Conservation (phyloP, 2,113 vertebrate genomes). For the Nibea albiflora region DNA sequence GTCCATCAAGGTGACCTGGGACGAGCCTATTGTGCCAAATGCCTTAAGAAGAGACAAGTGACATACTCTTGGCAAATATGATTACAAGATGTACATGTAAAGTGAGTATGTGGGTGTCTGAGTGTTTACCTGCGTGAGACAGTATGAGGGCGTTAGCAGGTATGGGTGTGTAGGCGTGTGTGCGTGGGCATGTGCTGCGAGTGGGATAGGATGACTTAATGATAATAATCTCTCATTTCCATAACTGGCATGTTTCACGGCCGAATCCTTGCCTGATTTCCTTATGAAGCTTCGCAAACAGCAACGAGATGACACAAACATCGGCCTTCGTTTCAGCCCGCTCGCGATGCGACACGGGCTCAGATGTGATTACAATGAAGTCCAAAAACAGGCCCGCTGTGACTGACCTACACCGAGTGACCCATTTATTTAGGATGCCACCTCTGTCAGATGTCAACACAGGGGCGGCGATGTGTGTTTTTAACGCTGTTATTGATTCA, state of each 20-base stretch:
- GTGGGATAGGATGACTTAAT: slow-evolving; percentile 11
- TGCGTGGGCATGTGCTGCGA: slow-evolving; percentile 1
- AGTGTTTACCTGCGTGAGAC: slow-evolving; percentile 55
- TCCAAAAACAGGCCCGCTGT: background rate
- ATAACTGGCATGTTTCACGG: slow-evolving; percentile 23
- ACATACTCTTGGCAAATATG: slow-evolving; percentile 4
- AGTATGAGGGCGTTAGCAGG: slow-evolving; percentile 38
- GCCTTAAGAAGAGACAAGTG: background rate
- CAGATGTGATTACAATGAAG: background rate
- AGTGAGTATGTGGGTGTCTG: slow-evolving; percentile 20
- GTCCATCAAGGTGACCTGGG: slow-evolving; percentile 35
- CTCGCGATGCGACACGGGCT: background rate
- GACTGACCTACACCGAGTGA: background rate
- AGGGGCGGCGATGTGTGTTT: slow-evolving; percentile 25
- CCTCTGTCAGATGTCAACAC: slow-evolving; percentile 35
- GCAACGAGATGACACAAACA: slow-evolving; percentile 10
- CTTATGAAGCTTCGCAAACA: slow-evolving; percentile 53
- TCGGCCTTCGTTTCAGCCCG: background rate
- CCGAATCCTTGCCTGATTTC: slow-evolving; percentile 61
- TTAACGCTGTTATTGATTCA: slow-evolving; percentile 61
- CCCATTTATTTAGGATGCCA: slow-evolving; percentile 11
- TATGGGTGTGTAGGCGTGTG: slow-evolving; percentile 20
- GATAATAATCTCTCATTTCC: slow-evolving; percentile 64
- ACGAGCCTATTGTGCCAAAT: background rate
- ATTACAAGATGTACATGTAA: background rate